Conservation (phyloP, 2,113 vertebrate species). For the Siphamia tubifer region DNA sequence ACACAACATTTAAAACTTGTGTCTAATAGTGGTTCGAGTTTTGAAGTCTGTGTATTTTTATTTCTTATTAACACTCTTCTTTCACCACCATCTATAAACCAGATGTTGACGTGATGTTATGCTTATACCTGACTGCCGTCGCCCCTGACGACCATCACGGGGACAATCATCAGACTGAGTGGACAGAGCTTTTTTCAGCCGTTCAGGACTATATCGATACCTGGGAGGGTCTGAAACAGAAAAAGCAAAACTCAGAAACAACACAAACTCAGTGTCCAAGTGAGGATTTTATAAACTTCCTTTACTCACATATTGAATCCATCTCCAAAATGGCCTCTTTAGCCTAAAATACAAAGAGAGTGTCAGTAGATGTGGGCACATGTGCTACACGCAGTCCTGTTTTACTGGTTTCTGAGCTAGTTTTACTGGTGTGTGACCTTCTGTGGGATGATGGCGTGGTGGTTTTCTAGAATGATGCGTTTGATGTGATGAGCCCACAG, state of each 20-base stretch:
- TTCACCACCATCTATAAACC: too few relatives aligned
- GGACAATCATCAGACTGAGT: conserved; percentile 74
- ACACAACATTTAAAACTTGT: too few relatives aligned
- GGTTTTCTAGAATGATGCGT: conserved; percentile 92
- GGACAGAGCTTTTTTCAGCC: conserved; percentile 83
- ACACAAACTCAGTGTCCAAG: background rate
- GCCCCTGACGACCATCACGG: conserved; percentile 58
- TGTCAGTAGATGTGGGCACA: background rate
- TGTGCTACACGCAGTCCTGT: background rate
- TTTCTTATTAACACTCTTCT: too few relatives aligned
- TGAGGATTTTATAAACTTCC: background rate
- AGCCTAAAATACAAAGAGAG: conserved; percentile 78
- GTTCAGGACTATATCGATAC: conserved; percentile 84
- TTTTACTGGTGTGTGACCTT: conserved; percentile 79
- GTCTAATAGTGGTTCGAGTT: too few relatives aligned
- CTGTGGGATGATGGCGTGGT: conserved; percentile 90
- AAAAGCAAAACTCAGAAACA: background rate
- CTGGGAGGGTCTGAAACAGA: conserved; percentile 71
- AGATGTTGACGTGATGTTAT: too few relatives aligned
- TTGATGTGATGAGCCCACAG: conserved; percentile 95
- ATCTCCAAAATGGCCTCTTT: conserved; percentile 94
- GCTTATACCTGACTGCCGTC: conserved; percentile 83
- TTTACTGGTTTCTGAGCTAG: background rate
- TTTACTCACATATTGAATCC: conserved; percentile 88
- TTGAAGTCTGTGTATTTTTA: too few relatives aligned